These are phyloP conservation scores for Melanchra persicariae DNA, from an alignment of 2,888 invertebrate genomes.

Conservation along the genomic window DNA sequence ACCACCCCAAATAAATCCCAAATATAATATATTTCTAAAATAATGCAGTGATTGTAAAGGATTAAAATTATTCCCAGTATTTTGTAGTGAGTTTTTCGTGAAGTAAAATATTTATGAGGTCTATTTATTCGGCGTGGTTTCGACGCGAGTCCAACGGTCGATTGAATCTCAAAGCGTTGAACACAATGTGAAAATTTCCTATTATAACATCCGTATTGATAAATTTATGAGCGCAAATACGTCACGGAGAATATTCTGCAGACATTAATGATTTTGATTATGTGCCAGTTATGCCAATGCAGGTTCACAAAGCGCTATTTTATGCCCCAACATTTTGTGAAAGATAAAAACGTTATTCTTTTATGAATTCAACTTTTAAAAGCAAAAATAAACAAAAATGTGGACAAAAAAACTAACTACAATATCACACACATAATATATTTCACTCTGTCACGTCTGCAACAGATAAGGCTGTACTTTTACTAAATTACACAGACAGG, in stretches of 20 bases:
- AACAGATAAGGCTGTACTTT: slow-evolving; percentile 55
- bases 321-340: slow-evolving; percentile 8
- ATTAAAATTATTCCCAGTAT: slow-evolving; percentile 47
- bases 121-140: slow-evolving; percentile 67
- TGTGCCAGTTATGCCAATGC: slow-evolving; percentile 33
- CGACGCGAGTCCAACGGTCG: slow-evolving; percentile 68
- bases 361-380: slow-evolving; percentile 14
- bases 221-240: slow-evolving; percentile 66
- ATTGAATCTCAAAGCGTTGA: slow-evolving; percentile 75
- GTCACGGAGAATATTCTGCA: slow-evolving; percentile 60
- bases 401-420: slow-evolving; percentile 12
- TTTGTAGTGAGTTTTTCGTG: slow-evolving; percentile 56
- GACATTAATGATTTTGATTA: slow-evolving; percentile 61
- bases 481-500: slow-evolving; percentile 59
- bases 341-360: slow-evolving; percentile 15
- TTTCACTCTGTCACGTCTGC: slow-evolving; percentile 38
- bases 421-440: slow-evolving; percentile 42
- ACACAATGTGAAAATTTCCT: slow-evolving; percentile 73
- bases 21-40: slow-evolving; percentile 14
- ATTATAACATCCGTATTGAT: slow-evolving; percentile 70
- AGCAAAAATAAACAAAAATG: slow-evolving; percentile 10
- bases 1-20: slow-evolving; percentile 4
- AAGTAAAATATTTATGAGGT: slow-evolving; percentile 72
- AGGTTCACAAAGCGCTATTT: slow-evolving; percentile 27
- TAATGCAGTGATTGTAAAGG: slow-evolving; percentile 37